Percentiles rank a stretch among this genome's conserved stretches.
These are phyloP conservation scores for Saturnia japonica DNA, from an alignment of 2,888 invertebrate genomes.

Conservation along the genomic window DNA sequence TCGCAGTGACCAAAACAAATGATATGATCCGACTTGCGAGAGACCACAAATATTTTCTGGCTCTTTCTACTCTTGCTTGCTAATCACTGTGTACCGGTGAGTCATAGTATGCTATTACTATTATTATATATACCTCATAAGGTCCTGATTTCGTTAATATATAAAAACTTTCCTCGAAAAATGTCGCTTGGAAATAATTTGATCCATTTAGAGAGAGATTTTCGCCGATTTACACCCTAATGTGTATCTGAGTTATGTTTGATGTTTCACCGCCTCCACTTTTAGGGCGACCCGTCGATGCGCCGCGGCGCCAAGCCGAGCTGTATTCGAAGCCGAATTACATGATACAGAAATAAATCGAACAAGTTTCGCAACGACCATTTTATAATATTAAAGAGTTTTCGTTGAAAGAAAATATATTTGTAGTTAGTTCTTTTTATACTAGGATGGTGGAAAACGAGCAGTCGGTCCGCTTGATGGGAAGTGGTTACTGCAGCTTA, in stretches of 20 bases:
- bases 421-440: too few relatives aligned
- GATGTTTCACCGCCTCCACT: conserved; percentile 19
- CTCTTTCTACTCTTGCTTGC: too few relatives aligned
- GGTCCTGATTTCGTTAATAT: neutral
- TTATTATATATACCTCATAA: neutral
- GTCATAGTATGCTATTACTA: neutral
- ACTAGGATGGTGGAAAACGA: too few relatives aligned
- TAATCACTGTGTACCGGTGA: too few relatives aligned
- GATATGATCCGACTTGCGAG: too few relatives aligned
- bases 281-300: neutral
- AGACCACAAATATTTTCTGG: too few relatives aligned
- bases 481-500: too few relatives aligned
- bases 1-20: too few relatives aligned
- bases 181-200: neutral
- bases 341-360: neutral
- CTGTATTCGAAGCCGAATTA: neutral
- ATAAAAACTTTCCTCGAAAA: neutral
- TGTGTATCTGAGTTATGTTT: conserved; percentile 26
- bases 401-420: too few relatives aligned
- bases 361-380: neutral
- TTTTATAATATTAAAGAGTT: neutral
- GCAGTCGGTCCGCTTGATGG: too few relatives aligned
- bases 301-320: too few relatives aligned
- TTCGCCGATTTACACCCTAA: conserved; percentile 15
- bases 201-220: conserved; percentile 9